Conservation (phyloP, 2,113 vertebrate genomes). For the Pelecanoides urinatrix region DNA sequence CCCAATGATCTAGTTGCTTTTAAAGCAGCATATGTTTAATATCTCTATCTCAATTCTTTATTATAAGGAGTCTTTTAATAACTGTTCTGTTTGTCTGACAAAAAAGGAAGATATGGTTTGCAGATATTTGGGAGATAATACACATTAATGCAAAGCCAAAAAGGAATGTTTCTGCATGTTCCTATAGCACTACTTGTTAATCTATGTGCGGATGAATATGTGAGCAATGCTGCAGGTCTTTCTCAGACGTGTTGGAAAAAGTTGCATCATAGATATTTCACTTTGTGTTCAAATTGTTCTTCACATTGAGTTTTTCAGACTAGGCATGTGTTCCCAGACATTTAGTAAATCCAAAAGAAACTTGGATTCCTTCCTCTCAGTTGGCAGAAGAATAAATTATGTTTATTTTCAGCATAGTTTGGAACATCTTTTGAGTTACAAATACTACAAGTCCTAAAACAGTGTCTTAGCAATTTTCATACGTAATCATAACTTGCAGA, state of each 20-base stretch:
- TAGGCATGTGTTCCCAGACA: not conserved
- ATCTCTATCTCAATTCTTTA: not conserved
- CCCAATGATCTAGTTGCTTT: not conserved
- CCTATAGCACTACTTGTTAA: not conserved
- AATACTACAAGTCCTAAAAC: not conserved
- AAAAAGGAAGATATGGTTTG: not conserved
- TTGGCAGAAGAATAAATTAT: not conserved
- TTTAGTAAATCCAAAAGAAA: not conserved
- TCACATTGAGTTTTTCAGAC: not conserved
- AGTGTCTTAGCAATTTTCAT: not conserved
- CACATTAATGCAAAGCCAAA: not conserved
- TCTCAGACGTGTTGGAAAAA: not conserved
- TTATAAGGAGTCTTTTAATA: not conserved
- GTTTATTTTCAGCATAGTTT: not conserved
- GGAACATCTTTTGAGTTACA: not conserved
- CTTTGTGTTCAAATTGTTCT: not conserved
- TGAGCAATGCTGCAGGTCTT: not conserved
- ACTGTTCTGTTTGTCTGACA: not conserved
- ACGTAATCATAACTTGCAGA: not conserved
- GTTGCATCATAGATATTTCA: not conserved
- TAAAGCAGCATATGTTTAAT: not conserved
- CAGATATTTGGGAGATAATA: not conserved
- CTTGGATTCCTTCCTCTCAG: not conserved
- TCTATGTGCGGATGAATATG: not conserved
- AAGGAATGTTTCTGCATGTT: not conserved